Percentiles rank a stretch among this genome's conserved stretches.
Evolutionary conservation across 2,797 vertebrate genomes (phyloP).

Genomic region (Cephalopachus bancanus): DNA sequence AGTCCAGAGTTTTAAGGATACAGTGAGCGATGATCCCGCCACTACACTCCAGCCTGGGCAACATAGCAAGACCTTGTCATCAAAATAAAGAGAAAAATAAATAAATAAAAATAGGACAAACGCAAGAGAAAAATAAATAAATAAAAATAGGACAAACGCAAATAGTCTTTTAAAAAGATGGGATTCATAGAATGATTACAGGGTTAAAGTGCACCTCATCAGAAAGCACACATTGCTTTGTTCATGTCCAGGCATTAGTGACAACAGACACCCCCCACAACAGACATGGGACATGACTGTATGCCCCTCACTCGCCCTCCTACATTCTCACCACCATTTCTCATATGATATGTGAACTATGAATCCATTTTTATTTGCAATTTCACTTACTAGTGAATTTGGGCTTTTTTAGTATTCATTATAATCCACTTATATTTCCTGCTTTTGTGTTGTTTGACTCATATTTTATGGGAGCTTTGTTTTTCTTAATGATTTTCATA

Average conservation of each 20-base stretch:
- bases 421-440: background rate
- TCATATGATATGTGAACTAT: background rate
- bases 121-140: background rate
- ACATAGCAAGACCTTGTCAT: background rate
- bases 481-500: conserved; percentile 24
- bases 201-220: background rate
- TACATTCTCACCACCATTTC: background rate
- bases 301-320: background rate
- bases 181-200: background rate
- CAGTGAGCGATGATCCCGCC: background rate
- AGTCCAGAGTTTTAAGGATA: background rate
- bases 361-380: background rate
- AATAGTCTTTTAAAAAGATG: background rate
- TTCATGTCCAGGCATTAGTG: background rate
- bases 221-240: background rate
- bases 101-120: too few relatives aligned
- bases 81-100: background rate
- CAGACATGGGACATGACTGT: background rate
- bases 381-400: conserved; percentile 41
- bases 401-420: background rate
- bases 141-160: too few relatives aligned
- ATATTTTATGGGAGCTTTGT: conserved; percentile 15
- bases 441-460: background rate
- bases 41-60: background rate
- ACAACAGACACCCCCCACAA: background rate